Base-by-base conservation (phyloP, 2,888 invertebrate species). In the Holacanthella duospinosa region DNA sequence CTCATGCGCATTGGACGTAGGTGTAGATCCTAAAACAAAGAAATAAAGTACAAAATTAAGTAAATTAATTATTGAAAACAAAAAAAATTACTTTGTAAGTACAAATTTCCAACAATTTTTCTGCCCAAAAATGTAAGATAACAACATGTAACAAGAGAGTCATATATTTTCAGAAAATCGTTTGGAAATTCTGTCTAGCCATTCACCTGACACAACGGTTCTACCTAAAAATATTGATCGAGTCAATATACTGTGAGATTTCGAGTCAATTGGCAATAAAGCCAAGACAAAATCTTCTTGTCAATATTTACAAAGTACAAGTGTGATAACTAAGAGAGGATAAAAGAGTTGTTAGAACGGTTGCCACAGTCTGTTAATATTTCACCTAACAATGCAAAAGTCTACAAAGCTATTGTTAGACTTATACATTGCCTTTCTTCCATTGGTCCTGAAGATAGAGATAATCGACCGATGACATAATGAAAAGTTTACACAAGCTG, bases 1-100 rank as follows among this genome's bases (percentile, higher is more conserved):
- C 64, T 72, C 72, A 65, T 72, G 69, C 64, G 64, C 48, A 48
- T 21, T 67, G 56, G 69, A 71, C 27, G 70, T 70, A 64, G 68
- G 69, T 61, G 68, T 69, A 59, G 71, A 71, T 62, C 71, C 71
- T 71, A 29, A 12, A 60, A 54, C 16, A 16, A 16, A 36, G 16
- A 9, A 63, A 29, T 62, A 24, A 64, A 21, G 44, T 36, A 55
- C 64, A 55, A 54, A 55, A 12, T 28, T 6, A 55, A 53, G 9
- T 36, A 36, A 36, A 36, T 36, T 36, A 16, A 36, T n/a, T 12
- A 9, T 9, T 53, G 54, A n/a, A 25, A 53, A 53, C 4, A 25
- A 25, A 53, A 53, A 53, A 9, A 6, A 53, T 9, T 9, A 25
- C 36, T 36, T 12, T 16, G 54, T 6, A n/a, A 9, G n/a, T 12